These are phyloP conservation scores for Leptinotarsa defecta DNA, from an alignment of 1,140 invertebrate species.

Conservation along the genomic window DNA sequence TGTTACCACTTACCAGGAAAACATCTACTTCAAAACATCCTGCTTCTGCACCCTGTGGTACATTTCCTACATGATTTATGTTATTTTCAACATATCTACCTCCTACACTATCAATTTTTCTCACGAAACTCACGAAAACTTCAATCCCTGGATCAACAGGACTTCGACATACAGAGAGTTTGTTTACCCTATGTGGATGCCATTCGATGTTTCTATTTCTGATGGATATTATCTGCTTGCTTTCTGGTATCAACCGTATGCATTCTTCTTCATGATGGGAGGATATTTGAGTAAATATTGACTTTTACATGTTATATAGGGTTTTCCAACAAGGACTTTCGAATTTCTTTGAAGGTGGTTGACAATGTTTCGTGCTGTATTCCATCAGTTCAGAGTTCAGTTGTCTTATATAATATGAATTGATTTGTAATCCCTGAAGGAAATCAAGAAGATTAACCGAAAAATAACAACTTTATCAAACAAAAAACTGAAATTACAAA, in stretches of 20 bases:
- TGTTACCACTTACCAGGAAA: background rate
- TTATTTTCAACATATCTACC: background rate
- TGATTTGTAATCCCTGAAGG: too few relatives aligned
- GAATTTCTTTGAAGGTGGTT: too few relatives aligned
- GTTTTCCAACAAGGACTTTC: too few relatives aligned
- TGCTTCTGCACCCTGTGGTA: background rate
- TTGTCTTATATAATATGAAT: too few relatives aligned
- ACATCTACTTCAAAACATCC: background rate
- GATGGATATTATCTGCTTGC: conserved; percentile 17
- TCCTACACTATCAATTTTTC: background rate
- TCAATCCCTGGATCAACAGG: background rate
- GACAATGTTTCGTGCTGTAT: too few relatives aligned
- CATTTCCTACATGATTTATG: background rate
- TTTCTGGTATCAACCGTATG: background rate
- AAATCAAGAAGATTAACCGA: too few relatives aligned
- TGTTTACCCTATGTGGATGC: conserved; percentile 17
- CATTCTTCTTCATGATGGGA: background rate
- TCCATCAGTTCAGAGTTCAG: too few relatives aligned
- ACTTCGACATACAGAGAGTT: conserved; percentile 18
- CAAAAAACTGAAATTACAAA: too few relatives aligned
- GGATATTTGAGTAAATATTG: background rate
- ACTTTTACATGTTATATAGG: too few relatives aligned
- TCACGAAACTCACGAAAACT: background rate
- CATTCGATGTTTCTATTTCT: conserved; percentile 9
- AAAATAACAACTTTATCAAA: too few relatives aligned